A percentile compares a stretch with the other conserved stretches of the same genome.
phyloP scores from a whole-genome alignment of 1,140 invertebrate genomes.

The Drosophila leontia region DNA sequence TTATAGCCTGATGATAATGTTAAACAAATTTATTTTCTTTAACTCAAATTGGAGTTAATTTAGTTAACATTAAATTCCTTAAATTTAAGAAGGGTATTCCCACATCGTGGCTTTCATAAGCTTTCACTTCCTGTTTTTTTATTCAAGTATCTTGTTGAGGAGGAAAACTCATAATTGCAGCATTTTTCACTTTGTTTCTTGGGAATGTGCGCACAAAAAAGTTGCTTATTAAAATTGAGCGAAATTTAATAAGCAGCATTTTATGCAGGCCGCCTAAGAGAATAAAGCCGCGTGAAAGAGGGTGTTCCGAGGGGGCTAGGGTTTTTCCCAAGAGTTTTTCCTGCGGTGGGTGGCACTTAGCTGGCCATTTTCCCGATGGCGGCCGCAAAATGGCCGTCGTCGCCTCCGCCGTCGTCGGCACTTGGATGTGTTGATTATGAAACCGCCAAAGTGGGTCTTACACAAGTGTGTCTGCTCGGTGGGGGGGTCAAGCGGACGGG shows the following conservation, averaged over 20 bases:
- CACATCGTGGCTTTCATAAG: not conserved
- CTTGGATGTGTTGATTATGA: constrained; percentile 66
- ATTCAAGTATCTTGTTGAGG: constrained; percentile 15
- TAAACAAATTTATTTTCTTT: not conserved
- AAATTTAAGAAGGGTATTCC: constrained; percentile 7
- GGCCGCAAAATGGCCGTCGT: constrained; percentile 68
- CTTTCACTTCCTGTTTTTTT: constrained; percentile 35
- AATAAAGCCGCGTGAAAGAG: constrained; percentile 24
- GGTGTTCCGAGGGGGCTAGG: not conserved
- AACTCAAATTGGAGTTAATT: not conserved
- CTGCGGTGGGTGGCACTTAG: constrained; percentile 33
- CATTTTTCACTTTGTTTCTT: constrained; percentile 72
- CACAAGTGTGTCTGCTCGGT: constrained; percentile 50
- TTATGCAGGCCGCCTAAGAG: constrained; percentile 63
- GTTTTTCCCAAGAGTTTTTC: constrained; percentile 55
- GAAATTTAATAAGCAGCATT: constrained; percentile 78
- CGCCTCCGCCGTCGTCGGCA: not conserved
- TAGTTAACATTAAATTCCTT: not conserved
- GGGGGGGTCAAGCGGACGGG: constrained; percentile 4
- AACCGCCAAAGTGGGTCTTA: constrained; percentile 65
- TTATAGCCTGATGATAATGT: not conserved
- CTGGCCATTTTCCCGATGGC: constrained; percentile 53
- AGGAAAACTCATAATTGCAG: constrained; percentile 68
- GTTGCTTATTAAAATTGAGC: constrained; percentile 81
- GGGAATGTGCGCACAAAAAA: constrained; percentile 60